Evolutionary conservation across 1,140 invertebrate genomes (phyloP).

Genomic region (Stegodyphus dumicola): DNA sequence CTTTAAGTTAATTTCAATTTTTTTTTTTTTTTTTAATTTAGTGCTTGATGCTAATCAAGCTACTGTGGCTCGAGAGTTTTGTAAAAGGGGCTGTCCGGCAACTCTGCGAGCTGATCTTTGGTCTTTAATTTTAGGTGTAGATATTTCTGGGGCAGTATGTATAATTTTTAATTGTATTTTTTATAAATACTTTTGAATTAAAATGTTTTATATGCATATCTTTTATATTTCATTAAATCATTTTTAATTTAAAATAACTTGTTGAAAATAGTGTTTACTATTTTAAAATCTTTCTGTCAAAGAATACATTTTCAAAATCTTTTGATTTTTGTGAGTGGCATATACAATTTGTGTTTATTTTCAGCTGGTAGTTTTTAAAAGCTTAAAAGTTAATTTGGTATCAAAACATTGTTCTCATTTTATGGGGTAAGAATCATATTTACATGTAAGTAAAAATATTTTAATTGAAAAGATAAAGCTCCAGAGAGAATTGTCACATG

Average conservation of each 20-base stretch:
- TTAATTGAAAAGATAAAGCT: background rate
- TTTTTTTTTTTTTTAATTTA: slow-evolving; percentile 7
- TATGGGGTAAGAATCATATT: too few species aligned
- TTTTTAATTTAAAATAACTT: too few species aligned
- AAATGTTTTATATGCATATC: background rate
- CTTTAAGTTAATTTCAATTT: too few species aligned
- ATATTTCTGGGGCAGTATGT: slow-evolving; percentile 71
- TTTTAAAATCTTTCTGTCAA: too few species aligned
- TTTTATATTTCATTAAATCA: background rate
- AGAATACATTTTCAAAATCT: too few species aligned
- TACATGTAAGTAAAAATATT: background rate
- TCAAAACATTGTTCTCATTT: background rate
- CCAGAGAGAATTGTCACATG: too few species aligned
- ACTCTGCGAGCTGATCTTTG: slow-evolving; percentile 82
- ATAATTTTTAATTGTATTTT: slow-evolving; percentile 11
- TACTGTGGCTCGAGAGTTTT: slow-evolving; percentile 75
- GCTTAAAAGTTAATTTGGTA: background rate
- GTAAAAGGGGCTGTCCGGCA: slow-evolving; percentile 86
- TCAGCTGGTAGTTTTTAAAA: background rate
- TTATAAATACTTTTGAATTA: background rate
- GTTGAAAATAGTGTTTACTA: too few species aligned
- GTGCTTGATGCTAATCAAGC: slow-evolving; percentile 65
- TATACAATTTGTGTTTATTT: too few species aligned
- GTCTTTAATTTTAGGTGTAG: slow-evolving; percentile 83
- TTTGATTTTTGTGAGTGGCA: too few species aligned